phyloP scores from a whole-genome alignment of 1,140 invertebrate genomes.

The Pseudoatta argentina region DNA sequence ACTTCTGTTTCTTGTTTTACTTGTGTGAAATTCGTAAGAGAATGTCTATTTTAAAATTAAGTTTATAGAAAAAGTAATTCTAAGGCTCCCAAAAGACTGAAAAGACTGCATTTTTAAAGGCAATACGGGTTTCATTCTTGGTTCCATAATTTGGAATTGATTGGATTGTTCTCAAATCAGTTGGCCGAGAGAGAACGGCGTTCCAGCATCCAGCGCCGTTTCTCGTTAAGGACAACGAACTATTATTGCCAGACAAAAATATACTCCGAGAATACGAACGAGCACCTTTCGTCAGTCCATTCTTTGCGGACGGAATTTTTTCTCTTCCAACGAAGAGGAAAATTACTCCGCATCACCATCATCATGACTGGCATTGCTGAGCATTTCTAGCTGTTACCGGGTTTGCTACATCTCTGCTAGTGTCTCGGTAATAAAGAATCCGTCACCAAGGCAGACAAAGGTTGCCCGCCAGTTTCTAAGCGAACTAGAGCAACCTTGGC shows the following conservation, averaged over 20 bases:
- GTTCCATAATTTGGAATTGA: neutral
- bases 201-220: neutral
- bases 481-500: slow-evolving; percentile 7
- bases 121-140: neutral
- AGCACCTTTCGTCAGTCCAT: neutral
- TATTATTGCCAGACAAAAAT: slow-evolving; percentile 44
- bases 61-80: neutral
- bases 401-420: neutral
- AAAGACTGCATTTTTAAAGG: neutral
- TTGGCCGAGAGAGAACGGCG: too few species aligned
- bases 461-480: neutral
- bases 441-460: neutral
- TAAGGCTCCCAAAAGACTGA: neutral
- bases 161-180: neutral
- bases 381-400: slow-evolving; percentile 22
- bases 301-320: neutral
- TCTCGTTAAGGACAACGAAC: slow-evolving; percentile 33
- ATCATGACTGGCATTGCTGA: slow-evolving; percentile 15
- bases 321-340: neutral
- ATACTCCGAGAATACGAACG: neutral
- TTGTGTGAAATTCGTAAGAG: neutral
- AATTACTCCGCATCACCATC: slow-evolving; percentile 36
- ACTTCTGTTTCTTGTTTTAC: neutral
- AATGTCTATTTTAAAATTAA: neutral
- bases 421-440: neutral